phyloP scores from a whole-genome alignment of 2,888 invertebrate genomes.

The Dione vanillae region DNA sequence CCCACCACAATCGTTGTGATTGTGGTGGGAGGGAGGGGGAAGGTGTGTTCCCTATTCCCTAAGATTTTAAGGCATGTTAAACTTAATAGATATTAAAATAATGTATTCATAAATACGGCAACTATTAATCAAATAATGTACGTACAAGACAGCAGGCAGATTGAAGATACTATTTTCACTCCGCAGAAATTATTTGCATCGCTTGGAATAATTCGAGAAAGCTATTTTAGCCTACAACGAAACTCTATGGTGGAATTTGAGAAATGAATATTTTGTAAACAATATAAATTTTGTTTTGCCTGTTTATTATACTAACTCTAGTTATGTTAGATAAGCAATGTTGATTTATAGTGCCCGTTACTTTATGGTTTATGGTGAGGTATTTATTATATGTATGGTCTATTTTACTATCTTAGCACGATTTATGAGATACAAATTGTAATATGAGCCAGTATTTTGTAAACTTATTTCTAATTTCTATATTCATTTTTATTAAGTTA shows the following conservation, averaged over 20 bases:
- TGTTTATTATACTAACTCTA: conserved; percentile 2
- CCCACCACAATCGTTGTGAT: no score
- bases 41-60: no score
- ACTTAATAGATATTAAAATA: neutral
- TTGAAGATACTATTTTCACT: conserved; percentile 40
- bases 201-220: conserved; percentile 74
- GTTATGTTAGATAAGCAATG: conserved; percentile 20
- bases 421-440: conserved; percentile 21
- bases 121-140: neutral
- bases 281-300: conserved; percentile 21
- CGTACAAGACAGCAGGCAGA: conserved; percentile 25
- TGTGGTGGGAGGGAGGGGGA: no score
- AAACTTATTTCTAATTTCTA: neutral
- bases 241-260: conserved; percentile 77
- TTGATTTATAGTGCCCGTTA: conserved; percentile 11
- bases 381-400: neutral
- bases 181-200: conserved; percentile 76
- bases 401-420: neutral
- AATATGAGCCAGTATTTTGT: no score
- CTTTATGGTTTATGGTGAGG: conserved; percentile 2
- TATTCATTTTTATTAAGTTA: neutral
- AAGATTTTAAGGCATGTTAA: neutral
- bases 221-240: conserved; percentile 76
- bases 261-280: conserved; percentile 50
- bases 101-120: neutral